Evolutionary conservation across 1,140 invertebrate genomes (phyloP), one percentile per base, ranked within the genome.

Genomic region (Chironomus striatipennis): DNA sequence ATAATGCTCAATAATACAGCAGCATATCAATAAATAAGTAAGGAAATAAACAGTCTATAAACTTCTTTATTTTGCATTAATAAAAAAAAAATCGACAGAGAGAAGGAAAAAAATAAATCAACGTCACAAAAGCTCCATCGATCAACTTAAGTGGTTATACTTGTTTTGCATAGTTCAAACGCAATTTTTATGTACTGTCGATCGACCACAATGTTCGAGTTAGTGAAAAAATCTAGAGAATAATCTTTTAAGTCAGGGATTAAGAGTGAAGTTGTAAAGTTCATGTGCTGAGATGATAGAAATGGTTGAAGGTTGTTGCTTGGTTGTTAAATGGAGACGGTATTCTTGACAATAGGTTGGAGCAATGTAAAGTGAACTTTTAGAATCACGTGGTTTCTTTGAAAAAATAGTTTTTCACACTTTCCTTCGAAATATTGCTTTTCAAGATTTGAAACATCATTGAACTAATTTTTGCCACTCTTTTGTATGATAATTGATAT

Each of bases 101-200:
- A 34, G 24, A 34, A 34, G 24, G 5, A 9, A 73, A 73, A 42
- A 72, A 72, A 72, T 21, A 72, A 72, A 34, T 57, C 47, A 57
- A 57, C n/a, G 47, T 57, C 47, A 57, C n/a, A n/a, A n/a, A n/a
- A n/a, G n/a, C 47, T 57, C n/a, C 47, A 57, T 57, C 47, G 65
- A 70, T 70, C 65, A 70, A 70, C 8, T 70, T 70, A 18, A 70
- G 15, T 21, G 65, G 65, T 70, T 70, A 18, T 70, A 70, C 65
- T 21, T 70, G 65, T 70, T 70, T 70, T 70, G 65, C 65, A 70
- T 70, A 70, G 9, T 18, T 18, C n/a, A 70, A 70, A 57, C 47
- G 47, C 47, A 57, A n/a, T 57, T 57, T 57, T 57, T 57, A 57
- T 57, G 47, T 57, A 57, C 47, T 57, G 47, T n/a, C 47, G 47